A percentile compares a stretch with the other conserved stretches of the same genome.
Evolutionary conservation across 1,140 invertebrate genomes (phyloP).

Genomic region (Tetranychus cinnabarinus): DNA sequence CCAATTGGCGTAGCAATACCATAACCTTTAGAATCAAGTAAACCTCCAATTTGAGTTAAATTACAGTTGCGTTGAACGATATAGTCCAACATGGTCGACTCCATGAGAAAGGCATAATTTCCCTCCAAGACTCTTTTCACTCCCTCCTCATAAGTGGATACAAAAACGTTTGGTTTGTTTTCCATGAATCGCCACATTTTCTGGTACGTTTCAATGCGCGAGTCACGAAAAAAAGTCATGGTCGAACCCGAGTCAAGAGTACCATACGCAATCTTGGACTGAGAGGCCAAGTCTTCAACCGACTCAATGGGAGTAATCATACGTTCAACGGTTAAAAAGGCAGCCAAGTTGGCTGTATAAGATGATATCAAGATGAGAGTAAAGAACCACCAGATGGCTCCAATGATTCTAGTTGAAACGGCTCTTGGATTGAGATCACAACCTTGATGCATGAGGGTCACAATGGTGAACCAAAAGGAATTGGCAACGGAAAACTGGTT

Average conservation of each 20-base stretch:
- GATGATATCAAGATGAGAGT: constrained; percentile 33
- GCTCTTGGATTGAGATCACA: constrained; percentile 16
- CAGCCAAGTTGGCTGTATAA: constrained; percentile 46
- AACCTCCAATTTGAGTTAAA: constrained; percentile 24
- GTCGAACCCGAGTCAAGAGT: constrained; percentile 71
- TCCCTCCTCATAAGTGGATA: constrained; percentile 43
- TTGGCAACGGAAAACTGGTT: constrained; percentile 87
- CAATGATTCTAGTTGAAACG: constrained; percentile 18
- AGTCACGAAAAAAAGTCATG: constrained; percentile 46
- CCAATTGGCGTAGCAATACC: constrained; percentile 49
- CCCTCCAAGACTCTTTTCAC: constrained; percentile 47
- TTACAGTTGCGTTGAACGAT: constrained; percentile 23
- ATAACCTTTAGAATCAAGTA: constrained; percentile 33
- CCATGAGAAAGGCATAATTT: constrained; percentile 23
- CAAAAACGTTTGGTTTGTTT: constrained; percentile 20
- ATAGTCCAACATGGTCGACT: constrained; percentile 25
- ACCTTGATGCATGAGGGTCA: constrained; percentile 70
- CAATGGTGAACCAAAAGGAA: constrained; percentile 51
- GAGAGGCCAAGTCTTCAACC: constrained; percentile 59
- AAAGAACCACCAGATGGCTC: constrained; percentile 34
- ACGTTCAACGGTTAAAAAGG: constrained; percentile 46
- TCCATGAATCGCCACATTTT: constrained; percentile 17
- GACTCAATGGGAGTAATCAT: constrained; percentile 58
- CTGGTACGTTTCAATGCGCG: constrained; percentile 15
- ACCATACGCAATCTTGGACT: constrained; percentile 85